Evolutionary conservation across 2,113 vertebrate species (phyloP).

Genomic region (Anoura caudifer): DNA sequence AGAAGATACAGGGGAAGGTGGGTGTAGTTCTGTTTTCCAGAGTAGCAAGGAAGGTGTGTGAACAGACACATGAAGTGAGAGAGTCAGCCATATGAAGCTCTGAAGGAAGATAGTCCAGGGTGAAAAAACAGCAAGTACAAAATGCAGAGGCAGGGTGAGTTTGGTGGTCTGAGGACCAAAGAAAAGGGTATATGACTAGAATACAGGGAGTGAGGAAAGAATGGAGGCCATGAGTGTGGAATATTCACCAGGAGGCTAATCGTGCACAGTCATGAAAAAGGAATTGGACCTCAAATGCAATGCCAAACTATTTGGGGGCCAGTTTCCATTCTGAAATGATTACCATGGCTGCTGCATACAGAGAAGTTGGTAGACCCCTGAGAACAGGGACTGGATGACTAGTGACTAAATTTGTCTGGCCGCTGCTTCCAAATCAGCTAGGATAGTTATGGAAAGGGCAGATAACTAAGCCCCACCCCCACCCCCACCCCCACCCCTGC

Average conservation of each 20-base stretch:
- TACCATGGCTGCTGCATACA: neutral
- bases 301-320: neutral
- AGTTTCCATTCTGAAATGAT: neutral
- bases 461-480: neutral
- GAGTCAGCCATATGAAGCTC: neutral
- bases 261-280: neutral
- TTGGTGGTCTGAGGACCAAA: neutral
- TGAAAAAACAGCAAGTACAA: neutral
- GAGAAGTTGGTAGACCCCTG: neutral
- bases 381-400: neutral
- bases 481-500: neutral
- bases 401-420: neutral
- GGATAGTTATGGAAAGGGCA: neutral
- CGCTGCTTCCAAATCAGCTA: neutral
- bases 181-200: neutral
- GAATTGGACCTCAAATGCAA: neutral
- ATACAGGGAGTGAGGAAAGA: neutral
- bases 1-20: neutral
- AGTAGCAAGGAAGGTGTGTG: neutral
- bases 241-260: neutral
- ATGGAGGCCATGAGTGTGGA: neutral
- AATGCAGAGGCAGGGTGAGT: neutral
- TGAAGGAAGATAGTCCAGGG: neutral
- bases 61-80: neutral
- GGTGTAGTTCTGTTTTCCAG: neutral